A percentile compares a stretch with the other conserved stretches of the same genome.
These are phyloP conservation scores for Coranthus polyacanthus DNA, from an alignment of 2,797 vertebrate genomes.

Conservation along the genomic window DNA sequence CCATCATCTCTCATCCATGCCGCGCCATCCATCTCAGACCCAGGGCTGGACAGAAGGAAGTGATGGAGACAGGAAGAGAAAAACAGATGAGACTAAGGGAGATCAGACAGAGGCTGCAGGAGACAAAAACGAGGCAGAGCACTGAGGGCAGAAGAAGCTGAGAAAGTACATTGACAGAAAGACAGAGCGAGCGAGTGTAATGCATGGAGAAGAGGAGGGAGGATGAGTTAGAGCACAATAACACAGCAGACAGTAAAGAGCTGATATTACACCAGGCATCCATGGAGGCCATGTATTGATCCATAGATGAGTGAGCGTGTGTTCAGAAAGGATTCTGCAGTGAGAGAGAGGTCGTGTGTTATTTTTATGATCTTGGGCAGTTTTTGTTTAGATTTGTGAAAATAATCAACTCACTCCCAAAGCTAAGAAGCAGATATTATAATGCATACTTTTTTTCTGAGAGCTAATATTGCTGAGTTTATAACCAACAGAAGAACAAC, in stretches of 20 bases:
- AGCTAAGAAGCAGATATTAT: conserved; percentile 42
- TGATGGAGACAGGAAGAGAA: conserved; percentile 24
- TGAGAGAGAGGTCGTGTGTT: conserved; percentile 53
- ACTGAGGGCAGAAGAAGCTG: conserved; percentile 34
- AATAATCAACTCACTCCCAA: conserved; percentile 70
- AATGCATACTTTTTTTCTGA: conserved; percentile 40
- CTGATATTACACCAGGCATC: conserved; percentile 83
- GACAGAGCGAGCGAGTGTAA: conserved; percentile 54
- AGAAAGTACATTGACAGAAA: conserved; percentile 50
- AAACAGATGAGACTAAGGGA: conserved; percentile 8
- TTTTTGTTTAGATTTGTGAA: conserved; percentile 75
- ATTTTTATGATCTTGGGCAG: conserved; percentile 63
- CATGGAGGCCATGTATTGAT: conserved; percentile 84
- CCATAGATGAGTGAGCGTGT: conserved; percentile 38
- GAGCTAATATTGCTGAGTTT: conserved; percentile 28
- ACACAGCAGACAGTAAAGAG: conserved; percentile 82
- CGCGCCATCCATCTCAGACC: not conserved
- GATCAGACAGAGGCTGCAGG: conserved; percentile 14
- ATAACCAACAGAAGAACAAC: conserved; percentile 45
- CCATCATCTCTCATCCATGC: conserved; percentile 7
- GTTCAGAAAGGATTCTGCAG: conserved; percentile 35
- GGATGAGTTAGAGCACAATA: conserved; percentile 87
- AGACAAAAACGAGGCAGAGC: conserved; percentile 10
- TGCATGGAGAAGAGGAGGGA: conserved; percentile 67
- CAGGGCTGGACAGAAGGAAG: conserved; percentile 3